Percentiles rank a stretch among this genome's conserved stretches.
phyloP scores from a whole-genome alignment of 2,888 invertebrate species.

The Rotaria macrura region DNA sequence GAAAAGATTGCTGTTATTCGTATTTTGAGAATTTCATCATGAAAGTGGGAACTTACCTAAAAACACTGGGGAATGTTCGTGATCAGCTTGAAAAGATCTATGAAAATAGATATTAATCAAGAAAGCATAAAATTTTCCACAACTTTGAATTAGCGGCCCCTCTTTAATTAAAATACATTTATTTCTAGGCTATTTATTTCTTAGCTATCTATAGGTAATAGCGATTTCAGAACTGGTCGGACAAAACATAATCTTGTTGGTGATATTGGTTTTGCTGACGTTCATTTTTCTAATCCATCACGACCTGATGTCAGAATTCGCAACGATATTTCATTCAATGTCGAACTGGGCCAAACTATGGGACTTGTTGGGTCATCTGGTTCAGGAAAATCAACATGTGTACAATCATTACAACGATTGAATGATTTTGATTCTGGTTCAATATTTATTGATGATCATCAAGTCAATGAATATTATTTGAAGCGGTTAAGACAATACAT shows the following conservation, averaged over 20 bases:
- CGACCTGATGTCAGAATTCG: conserved; percentile 44
- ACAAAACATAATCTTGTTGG: not conserved
- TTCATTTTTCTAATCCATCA: conserved; percentile 42
- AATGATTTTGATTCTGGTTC: conserved; percentile 41
- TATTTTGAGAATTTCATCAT: too few species aligned
- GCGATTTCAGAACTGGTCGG: not conserved
- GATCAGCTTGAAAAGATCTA: too few species aligned
- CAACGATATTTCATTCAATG: conserved; percentile 43
- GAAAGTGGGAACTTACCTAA: too few species aligned
- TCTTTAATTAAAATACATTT: too few species aligned
- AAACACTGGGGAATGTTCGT: too few species aligned
- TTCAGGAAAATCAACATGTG: too few species aligned
- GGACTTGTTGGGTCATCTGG: conserved; percentile 48
- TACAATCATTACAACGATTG: conserved; percentile 46
- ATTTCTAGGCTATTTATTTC: too few species aligned
- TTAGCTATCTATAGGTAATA: too few species aligned
- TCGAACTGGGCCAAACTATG: conserved; percentile 47
- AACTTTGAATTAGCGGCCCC: too few species aligned
- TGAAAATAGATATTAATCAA: too few species aligned
- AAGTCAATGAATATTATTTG: conserved; percentile 49
- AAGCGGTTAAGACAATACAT: conserved; percentile 44
- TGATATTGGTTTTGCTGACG: not conserved
- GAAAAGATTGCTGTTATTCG: too few species aligned
- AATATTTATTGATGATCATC: conserved; percentile 47
- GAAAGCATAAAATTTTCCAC: too few species aligned